Base-by-base conservation (phyloP, 1,140 invertebrate species). In the Argopecten irradians region DNA sequence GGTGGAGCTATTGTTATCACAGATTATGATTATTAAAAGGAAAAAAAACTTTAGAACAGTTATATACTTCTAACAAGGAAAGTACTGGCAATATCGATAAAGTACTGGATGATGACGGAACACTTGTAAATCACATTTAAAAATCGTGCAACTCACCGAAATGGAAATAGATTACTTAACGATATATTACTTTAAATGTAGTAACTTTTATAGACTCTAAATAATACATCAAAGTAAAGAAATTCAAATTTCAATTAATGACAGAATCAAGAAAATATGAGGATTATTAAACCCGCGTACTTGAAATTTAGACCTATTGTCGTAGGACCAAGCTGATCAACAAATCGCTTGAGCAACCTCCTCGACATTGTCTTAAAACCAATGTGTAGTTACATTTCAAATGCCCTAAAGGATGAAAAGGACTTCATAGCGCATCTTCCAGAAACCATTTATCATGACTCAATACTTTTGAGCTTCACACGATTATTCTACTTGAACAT, bases 321-420 rank as follows among this genome's bases (percentile, higher is more conserved):
- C 9, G 88, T 35, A 16, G 87, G 87, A 1, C 87, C 46, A 22
- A 1, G 84, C 16, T 86, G 88, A 34, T 11, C 33, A n/a, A 86
- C 32, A 8, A 46, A 89, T 28, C 36, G 55, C 34, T n/a, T 89
- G 8, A 89, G 84, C 43, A 89, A 86, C 43, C 34, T 89, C 34
- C 16, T 89, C n/a, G 88, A 89, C 35, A 86, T 89, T 36, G 13
- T 89, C 13, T 16, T 89, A 0, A 89, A 86, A 86, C 88, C 85
- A 5, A 34, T 86, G 1, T 28, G 36, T 34, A 9, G 22, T 28
- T 41, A 41, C 19, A 34, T 89, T 13, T 14, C 34, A 19, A 86
- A 32, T 8, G 83, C 33, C 34, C n/a, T 85, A n/a, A 35, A 84
- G 32, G 87, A 85, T 85, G 87, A 88, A 41, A 22, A 85, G 14